A percentile compares a stretch with the other conserved stretches of the same genome.
Evolutionary conservation across 2,888 invertebrate genomes (phyloP).

Genomic region (Mythimna vitellina): DNA sequence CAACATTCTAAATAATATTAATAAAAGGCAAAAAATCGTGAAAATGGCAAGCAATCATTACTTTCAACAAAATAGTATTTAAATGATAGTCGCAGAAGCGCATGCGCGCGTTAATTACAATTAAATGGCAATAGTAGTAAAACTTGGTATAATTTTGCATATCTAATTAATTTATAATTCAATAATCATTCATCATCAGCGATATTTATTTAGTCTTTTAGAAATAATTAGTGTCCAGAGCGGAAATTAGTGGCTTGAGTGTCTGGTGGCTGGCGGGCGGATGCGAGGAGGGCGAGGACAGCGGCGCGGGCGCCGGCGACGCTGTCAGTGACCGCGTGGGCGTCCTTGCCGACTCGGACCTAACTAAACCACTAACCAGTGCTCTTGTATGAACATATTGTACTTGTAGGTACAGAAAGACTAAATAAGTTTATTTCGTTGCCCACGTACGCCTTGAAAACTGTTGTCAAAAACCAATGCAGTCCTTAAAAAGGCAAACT

Average conservation of each 20-base stretch:
- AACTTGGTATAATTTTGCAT: not conserved
- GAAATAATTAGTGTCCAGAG: constrained; percentile 29
- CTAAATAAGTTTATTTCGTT: too few relatives aligned
- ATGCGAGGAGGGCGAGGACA: constrained; percentile 31
- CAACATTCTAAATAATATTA: too few relatives aligned
- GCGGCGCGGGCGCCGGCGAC: constrained; percentile 45
- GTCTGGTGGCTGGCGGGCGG: constrained; percentile 42
- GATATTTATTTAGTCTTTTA: constrained; percentile 12
- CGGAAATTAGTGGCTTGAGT: constrained; percentile 49
- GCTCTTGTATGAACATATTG: constrained; percentile 15
- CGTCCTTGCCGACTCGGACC: constrained; percentile 72
- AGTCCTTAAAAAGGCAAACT: not conserved
- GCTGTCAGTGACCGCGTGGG: constrained; percentile 80
- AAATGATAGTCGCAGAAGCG: not conserved
- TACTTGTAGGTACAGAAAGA: constrained; percentile 2
- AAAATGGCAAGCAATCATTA: not conserved
- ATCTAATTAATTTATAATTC: constrained; percentile 1
- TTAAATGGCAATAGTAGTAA: not conserved
- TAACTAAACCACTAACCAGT: constrained; percentile 43
- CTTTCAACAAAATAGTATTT: constrained; percentile 38
- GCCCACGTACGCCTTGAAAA: too few relatives aligned
- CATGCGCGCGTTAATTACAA: not conserved
- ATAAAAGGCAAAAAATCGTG: too few relatives aligned
- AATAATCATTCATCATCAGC: not conserved
- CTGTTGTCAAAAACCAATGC: not conserved